Base-by-base conservation (phyloP, 2,888 invertebrate species). In the Thecocarcelia acutangulata region DNA sequence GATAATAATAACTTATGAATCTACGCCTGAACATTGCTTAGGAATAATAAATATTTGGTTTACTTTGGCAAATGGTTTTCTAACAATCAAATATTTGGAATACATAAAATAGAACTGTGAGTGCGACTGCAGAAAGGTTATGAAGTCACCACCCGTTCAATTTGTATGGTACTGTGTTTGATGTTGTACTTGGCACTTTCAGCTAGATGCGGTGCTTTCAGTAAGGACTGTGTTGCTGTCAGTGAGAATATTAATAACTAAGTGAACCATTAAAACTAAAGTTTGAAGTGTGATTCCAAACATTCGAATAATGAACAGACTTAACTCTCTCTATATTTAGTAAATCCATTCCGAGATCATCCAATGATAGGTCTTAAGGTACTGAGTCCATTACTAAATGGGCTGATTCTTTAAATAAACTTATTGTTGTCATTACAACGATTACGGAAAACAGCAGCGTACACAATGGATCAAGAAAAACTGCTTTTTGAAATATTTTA, bases 391-490 rank as follows among this genome's bases (percentile, higher is more conserved):
- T 93, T 66, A 97, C 91, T 86, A 96, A 94, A 85, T 92, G 91
- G 44, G 95, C 89, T 11, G 96, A 94, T 88, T 97, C 96, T 24
- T 93, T 91, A 76, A 96, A 93, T 2, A 97, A 94, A 77, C 93
- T 92, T 83, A 94, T 91, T 0, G 96, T 96, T 72, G 96, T 96
- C 87, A 93, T 92, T 85, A 97, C 92, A 83, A 96, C 96, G 84
- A 97, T 92, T 68, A 95, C 89, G 46, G 96, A 95, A 92, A 97
- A 97, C 84, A 96, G 90, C 88, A 97, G 94, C 82, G 97, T 97
- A 91, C 97, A 97, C 84, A 96, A 93, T 12, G 97, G 97, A 90
- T 97, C 97, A 80, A 95, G 95, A 83, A 95, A 91, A 90, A 95
- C 94, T 79, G 94, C 95, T 83, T 92, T 92, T 0, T 96, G 95